phyloP scores from a whole-genome alignment of 2,797 vertebrate species.

The Rhynchotus rufescens region DNA sequence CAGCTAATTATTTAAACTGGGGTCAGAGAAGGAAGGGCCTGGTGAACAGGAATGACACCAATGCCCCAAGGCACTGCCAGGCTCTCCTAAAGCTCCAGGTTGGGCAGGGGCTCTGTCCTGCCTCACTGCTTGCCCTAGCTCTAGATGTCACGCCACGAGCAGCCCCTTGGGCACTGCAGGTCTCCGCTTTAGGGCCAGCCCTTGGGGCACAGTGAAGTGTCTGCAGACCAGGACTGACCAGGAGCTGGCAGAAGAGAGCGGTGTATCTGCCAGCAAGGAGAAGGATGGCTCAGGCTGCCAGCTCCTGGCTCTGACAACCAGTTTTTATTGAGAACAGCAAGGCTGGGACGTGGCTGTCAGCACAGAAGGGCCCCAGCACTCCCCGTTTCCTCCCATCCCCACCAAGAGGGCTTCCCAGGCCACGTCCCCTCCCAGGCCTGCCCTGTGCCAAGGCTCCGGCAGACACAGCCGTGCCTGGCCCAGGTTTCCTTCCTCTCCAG shows the following conservation, averaged over 20 bases:
- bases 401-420: not conserved
- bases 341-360: not conserved
- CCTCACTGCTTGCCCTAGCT: not conserved
- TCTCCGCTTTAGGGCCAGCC: not conserved
- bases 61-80: not conserved
- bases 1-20: not conserved
- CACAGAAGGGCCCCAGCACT: not conserved
- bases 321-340: not conserved
- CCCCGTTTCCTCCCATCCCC: not conserved
- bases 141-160: not conserved
- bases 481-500: constrained; percentile 39
- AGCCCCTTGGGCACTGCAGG: not conserved
- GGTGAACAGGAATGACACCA: not conserved
- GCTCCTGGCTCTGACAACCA: not conserved
- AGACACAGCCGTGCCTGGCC: not conserved
- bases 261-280: not conserved
- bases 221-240: no score
- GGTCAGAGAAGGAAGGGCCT: not conserved
- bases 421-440: not conserved
- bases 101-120: not conserved
- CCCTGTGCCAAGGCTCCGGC: not conserved
- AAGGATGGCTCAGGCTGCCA: not conserved
- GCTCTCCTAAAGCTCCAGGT: not conserved
- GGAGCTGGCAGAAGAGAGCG: not conserved
- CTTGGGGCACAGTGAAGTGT: not conserved